A percentile compares a stretch with the other conserved stretches of the same genome.
phyloP scores from a whole-genome alignment of 2,797 vertebrate species.

The Cichlasoma orientale region DNA sequence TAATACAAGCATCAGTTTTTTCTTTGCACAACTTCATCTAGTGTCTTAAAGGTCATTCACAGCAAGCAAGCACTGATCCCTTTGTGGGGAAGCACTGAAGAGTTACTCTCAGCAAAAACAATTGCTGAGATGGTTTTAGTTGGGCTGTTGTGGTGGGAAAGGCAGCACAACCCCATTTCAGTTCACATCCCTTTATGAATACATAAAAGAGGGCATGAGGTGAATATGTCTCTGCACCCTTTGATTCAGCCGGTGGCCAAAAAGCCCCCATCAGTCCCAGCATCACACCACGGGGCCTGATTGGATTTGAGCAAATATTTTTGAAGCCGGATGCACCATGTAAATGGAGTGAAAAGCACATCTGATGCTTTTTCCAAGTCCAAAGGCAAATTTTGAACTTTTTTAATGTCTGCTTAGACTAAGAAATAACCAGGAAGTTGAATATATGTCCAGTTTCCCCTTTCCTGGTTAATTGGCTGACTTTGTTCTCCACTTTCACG shows the following conservation, averaged over 20 bases:
- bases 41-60: conserved; percentile 72
- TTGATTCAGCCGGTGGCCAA: conserved; percentile 41
- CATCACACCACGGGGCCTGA: conserved; percentile 28
- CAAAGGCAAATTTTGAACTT: conserved; percentile 31
- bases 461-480: conserved; percentile 39
- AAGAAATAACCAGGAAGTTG: conserved; percentile 36
- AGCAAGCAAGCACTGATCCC: conserved; percentile 74
- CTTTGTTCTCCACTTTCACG: conserved; percentile 36
- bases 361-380: conserved; percentile 32
- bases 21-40: conserved; percentile 72
- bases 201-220: conserved; percentile 35
- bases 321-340: conserved; percentile 32
- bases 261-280: conserved; percentile 26
- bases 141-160: conserved; percentile 40
- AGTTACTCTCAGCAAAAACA: conserved; percentile 60
- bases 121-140: conserved; percentile 37
- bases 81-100: conserved; percentile 59
- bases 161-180: conserved; percentile 50
- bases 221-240: conserved; percentile 34
- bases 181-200: conserved; percentile 47
- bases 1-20: conserved; percentile 56
- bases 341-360: conserved; percentile 49
- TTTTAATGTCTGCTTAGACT: conserved; percentile 66
- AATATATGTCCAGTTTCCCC: conserved; percentile 48
- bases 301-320: conserved; percentile 31